Percentiles rank a stretch among this genome's conserved stretches.
Conservation (phyloP, 2,113 vertebrate species). For the Tympanuchus pallidicinctus region DNA sequence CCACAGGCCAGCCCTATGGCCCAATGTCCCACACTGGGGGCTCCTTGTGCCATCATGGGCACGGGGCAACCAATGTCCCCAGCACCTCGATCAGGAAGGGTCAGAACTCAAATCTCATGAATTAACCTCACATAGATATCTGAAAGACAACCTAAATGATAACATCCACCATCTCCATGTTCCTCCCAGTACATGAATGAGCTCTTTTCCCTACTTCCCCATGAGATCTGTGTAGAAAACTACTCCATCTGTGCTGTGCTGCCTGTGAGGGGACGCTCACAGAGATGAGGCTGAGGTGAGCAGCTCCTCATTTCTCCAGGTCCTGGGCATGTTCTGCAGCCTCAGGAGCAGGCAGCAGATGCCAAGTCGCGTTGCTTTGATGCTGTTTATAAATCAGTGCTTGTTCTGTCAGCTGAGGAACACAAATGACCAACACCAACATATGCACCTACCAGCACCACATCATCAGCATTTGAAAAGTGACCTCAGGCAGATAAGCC, state of each 20-base stretch:
- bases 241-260: accelerated
- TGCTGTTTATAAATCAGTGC: background rate
- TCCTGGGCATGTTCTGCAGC: background rate
- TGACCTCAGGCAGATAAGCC: background rate
- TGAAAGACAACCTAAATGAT: background rate
- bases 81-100: background rate
- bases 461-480: background rate
- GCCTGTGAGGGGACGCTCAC: accelerated
- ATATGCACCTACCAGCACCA: background rate
- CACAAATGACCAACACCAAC: background rate
- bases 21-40: background rate
- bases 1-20: background rate
- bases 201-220: background rate
- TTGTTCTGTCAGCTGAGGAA: background rate
- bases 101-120: background rate
- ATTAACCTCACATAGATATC: background rate
- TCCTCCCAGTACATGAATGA: background rate
- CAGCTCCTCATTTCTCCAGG: background rate
- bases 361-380: accelerated
- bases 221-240: background rate
- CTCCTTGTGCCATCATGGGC: background rate
- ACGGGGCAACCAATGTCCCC: background rate
- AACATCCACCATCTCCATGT: accelerated
- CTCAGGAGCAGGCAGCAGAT: accelerated
- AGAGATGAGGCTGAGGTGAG: background rate